Base-by-base conservation (phyloP, 1,140 invertebrate species). In the Macrostomum lignano region DNA sequence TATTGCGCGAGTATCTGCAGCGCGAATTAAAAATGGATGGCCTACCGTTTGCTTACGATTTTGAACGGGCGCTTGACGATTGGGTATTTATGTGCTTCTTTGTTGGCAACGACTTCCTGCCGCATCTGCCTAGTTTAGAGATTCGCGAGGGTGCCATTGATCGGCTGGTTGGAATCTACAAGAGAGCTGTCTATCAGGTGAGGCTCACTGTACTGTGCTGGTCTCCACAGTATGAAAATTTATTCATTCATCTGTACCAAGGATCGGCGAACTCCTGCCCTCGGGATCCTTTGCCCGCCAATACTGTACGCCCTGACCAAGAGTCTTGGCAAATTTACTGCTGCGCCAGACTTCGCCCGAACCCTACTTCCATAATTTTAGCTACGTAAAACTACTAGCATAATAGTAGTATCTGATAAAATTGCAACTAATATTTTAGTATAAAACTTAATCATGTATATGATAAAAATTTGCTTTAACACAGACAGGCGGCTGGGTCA, bases 21-120 rank as follows among this genome's bases (percentile, higher is more conserved):
- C 69, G 66, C 54, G 86, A 91, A 42, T 61, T 96, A 21, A 52
- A 64, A 35, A 91, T 96, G 76, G 38, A 43, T 0, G 77, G 78
- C 57, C 61, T 94, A n/a, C 81, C 84, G 1, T 94, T 94, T 51
- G 58, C 67, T 20, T 65, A 58, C 45, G 60, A 65, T 40, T 51
- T 67, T 41, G 64, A 63, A 48, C 41, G 57, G 32, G 46, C 46
- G 13, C 40, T 61, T 29, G 91, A 96, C 55, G 91, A 98, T 60
- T 98, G 88, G 86, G 86, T 96, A 1, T 93, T 98, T 51, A 91
- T 98, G 81, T 96, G 91, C 58, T 98, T 98, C 61, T 98, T 98
- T 62, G 91, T 98, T 35, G 91, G 91, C 25, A 98, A 98, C 60
- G 91, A 98, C 63, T 98, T 98, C 55, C 55, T 98, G 42, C 91